Percentiles rank a stretch among this genome's conserved stretches.
These are phyloP conservation scores for Griposia aprilina DNA, from an alignment of 2,888 invertebrate genomes.

Conservation along the genomic window DNA sequence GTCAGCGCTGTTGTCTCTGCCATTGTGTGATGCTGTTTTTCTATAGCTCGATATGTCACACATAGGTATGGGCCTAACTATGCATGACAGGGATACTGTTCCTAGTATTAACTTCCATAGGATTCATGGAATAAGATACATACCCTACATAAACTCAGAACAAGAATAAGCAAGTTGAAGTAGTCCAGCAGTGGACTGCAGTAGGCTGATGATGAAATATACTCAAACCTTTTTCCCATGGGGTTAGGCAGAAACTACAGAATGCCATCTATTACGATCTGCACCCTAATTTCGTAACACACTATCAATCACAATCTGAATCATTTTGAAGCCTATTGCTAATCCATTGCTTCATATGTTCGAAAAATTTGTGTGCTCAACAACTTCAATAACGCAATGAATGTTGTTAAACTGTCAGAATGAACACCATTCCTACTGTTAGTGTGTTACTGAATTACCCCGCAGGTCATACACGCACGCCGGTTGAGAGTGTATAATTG, in stretches of 20 bases:
- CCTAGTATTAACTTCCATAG: background rate
- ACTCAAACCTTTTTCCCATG: too few species aligned
- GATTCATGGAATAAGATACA: background rate
- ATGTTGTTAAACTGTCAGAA: too few species aligned
- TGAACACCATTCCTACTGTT: too few species aligned
- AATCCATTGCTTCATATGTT: too few species aligned
- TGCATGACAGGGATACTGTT: too few species aligned
- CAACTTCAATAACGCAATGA: too few species aligned
- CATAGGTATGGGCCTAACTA: too few species aligned
- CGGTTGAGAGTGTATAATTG: background rate
- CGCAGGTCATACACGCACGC: background rate
- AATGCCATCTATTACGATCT: background rate
- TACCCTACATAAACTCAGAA: background rate
- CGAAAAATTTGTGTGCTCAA: too few species aligned
- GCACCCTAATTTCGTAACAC: too few species aligned
- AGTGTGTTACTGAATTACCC: too few species aligned
- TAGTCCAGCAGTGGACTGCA: background rate
- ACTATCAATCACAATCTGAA: too few species aligned
- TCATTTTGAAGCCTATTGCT: too few species aligned
- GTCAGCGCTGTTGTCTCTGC: background rate
- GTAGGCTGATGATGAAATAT: background rate
- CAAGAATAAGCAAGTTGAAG: background rate
- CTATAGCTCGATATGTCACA: background rate
- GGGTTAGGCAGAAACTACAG: background rate
- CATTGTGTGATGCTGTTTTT: background rate